These are phyloP conservation scores for Oncorhynchus mykiss DNA, from an alignment of 2,113 vertebrate genomes.

Conservation along the genomic window DNA sequence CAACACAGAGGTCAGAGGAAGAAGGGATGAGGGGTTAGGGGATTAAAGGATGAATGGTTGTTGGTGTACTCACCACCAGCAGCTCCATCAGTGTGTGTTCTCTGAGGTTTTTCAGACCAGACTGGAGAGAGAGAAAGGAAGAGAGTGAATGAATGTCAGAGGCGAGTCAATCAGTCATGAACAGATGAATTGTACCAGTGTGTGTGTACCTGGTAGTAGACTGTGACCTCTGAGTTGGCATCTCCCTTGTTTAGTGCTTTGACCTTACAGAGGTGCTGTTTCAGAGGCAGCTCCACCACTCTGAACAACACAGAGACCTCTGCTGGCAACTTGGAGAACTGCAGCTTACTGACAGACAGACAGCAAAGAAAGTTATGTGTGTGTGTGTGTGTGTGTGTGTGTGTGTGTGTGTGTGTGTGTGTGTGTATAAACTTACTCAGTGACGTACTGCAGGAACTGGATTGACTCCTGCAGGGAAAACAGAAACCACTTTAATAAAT, in stretches of 20 bases:
- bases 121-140: conserved; percentile 68
- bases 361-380: too few relatives aligned
- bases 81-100: conserved; percentile 93
- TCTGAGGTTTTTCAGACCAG: conserved; percentile 83
- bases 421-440: conserved; percentile 65
- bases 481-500: conserved; percentile 17
- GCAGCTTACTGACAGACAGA: too few relatives aligned
- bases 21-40: too few relatives aligned
- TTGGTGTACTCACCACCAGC: conserved; percentile 83
- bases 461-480: conserved; percentile 66
- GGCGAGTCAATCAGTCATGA: too few relatives aligned
- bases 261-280: conserved; percentile 91
- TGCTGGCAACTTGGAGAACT: conserved; percentile 78
- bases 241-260: conserved; percentile 91
- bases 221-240: conserved; percentile 94
- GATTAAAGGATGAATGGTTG: not conserved
- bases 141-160: not conserved
- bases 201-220: conserved; percentile 90
- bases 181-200: not conserved
- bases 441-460: conserved; percentile 74
- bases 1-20: too few relatives aligned
- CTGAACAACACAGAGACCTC: conserved; percentile 87
- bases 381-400: too few relatives aligned
- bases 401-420: too few relatives aligned
- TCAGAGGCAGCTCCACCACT: conserved; percentile 86